Conservation (phyloP, 2,113 vertebrate genomes). For the Muscicapa adusta region DNA sequence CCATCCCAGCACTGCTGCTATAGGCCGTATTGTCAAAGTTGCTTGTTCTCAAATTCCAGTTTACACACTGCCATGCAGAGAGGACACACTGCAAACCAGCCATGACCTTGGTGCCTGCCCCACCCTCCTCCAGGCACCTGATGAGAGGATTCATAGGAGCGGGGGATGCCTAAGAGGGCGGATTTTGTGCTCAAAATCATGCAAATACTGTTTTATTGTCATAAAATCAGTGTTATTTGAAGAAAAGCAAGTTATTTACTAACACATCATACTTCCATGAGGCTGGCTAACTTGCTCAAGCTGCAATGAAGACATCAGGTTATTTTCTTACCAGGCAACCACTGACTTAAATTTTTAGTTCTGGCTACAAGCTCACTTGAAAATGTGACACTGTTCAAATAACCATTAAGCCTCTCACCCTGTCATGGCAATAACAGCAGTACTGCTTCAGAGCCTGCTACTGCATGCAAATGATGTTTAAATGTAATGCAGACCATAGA, state of each 20-base stretch:
- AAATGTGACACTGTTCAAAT: not conserved
- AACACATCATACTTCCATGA: not conserved
- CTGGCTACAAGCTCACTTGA: not conserved
- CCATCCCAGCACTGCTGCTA: not conserved
- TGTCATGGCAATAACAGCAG: not conserved
- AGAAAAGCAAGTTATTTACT: not conserved
- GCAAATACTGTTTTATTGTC: not conserved
- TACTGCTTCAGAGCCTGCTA: not conserved
- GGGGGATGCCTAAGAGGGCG: not conserved
- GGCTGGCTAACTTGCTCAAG: not conserved
- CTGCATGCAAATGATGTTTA: not conserved
- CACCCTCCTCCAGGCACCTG: not conserved
- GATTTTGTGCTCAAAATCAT: not conserved
- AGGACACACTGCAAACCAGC: not conserved
- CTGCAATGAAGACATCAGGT: not conserved
- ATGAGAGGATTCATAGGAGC: rapidly evolving
- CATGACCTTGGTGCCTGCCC: not conserved
- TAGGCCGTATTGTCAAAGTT: rapidly evolving
- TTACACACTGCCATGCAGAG: not conserved
- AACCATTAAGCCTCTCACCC: not conserved
- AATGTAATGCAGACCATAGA: not conserved
- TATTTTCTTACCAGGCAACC: not conserved
- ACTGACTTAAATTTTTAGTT: not conserved
- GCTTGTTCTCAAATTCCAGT: not conserved
- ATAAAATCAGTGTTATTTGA: not conserved